These are phyloP conservation scores for Petroica traversi DNA, from an alignment of 2,113 vertebrate species.

Conservation along the genomic window DNA sequence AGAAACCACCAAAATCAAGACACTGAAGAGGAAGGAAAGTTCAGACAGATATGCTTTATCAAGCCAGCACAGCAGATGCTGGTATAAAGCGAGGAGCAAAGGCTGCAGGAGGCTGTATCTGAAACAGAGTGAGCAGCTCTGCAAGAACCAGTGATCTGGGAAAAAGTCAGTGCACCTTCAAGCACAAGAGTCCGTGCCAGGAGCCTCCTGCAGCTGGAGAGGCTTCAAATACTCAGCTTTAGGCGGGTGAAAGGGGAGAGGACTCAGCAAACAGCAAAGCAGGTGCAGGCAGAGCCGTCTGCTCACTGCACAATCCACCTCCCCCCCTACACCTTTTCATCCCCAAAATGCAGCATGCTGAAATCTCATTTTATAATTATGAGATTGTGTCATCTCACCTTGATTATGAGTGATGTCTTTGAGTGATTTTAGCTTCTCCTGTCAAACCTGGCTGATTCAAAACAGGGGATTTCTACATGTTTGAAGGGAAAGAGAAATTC, in stretches of 20 bases:
- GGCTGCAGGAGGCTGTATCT: background rate
- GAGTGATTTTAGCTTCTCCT: background rate
- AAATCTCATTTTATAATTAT: background rate
- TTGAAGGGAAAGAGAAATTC: background rate
- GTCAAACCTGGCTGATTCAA: background rate
- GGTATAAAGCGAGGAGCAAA: background rate
- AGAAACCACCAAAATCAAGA: background rate
- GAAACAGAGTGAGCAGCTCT: background rate
- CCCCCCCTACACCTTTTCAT: background rate
- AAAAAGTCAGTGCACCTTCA: background rate
- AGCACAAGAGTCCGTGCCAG: background rate
- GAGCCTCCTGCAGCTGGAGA: background rate
- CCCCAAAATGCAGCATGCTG: rapidly evolving
- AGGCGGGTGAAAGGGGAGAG: background rate
- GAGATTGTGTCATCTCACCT: background rate
- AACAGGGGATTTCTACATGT: background rate
- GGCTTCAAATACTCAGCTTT: background rate
- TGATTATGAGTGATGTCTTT: background rate
- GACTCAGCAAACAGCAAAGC: background rate
- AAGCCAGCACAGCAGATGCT: background rate
- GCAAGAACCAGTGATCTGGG: background rate
- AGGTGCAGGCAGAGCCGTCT: background rate
- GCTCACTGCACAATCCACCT: background rate
- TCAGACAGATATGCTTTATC: background rate
- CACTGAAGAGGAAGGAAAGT: background rate